A percentile compares a stretch with the other conserved stretches of the same genome.
Conservation (phyloP, 2,888 invertebrate genomes). For the Rhimphoctona megacephalus region DNA sequence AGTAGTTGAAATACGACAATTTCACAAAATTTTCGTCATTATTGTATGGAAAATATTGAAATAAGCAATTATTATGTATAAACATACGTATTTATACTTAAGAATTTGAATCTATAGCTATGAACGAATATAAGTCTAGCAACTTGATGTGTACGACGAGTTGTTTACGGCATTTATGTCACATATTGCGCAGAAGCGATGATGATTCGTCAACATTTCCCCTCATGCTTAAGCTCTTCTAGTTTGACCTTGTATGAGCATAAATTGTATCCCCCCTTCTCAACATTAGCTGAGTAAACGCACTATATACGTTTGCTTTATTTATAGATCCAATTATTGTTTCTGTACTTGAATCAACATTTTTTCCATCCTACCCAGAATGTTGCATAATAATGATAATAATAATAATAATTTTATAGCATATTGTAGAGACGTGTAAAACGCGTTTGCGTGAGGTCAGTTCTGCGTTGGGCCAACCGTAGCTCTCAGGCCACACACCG, state of each 20-base stretch:
- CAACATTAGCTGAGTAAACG: not conserved
- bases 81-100: too few species aligned
- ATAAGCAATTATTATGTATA: not conserved
- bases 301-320: not conserved
- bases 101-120: not conserved
- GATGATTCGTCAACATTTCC: not conserved
- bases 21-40: not conserved
- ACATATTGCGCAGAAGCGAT: not conserved
- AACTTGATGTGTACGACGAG: not conserved
- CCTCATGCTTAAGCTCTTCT: not conserved
- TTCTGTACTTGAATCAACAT: not conserved
- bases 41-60: not conserved
- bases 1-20: too few species aligned
- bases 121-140: not conserved
- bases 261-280: not conserved
- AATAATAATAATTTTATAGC: not conserved
- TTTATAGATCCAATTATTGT: not conserved
- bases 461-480: constrained; percentile 40
- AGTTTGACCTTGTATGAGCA: constrained; percentile 1
- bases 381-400: not conserved
- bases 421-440: constrained; percentile 2
- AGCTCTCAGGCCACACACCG: constrained; percentile 1
- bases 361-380: not conserved
- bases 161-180: not conserved
- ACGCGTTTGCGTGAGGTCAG: constrained; percentile 60